Percentiles rank a stretch among this genome's conserved stretches.
These are phyloP conservation scores for Nectonema munidae DNA, from an alignment of 2,888 invertebrate species.

Conservation along the genomic window DNA sequence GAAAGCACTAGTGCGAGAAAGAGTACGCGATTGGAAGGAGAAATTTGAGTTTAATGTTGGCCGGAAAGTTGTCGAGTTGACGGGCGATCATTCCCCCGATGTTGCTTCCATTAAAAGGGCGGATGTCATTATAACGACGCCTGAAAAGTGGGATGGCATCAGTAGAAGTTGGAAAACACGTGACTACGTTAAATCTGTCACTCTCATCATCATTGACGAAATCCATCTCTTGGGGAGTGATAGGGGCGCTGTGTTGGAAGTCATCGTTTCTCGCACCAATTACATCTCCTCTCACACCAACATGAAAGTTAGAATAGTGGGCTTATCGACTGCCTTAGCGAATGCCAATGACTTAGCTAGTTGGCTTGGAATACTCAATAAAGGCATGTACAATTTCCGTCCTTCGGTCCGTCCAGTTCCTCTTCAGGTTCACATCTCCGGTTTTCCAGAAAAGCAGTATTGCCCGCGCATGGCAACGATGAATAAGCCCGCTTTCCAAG, in stretches of 20 bases:
- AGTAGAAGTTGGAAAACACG: slow-evolving; percentile 89
- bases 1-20: slow-evolving; percentile 77
- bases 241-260: slow-evolving; percentile 40
- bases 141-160: slow-evolving; percentile 98
- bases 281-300: slow-evolving; percentile 66
- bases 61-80: slow-evolving; percentile 54
- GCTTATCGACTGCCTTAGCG: slow-evolving; percentile 78
- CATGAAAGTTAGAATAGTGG: slow-evolving; percentile 49
- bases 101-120: slow-evolving; percentile 44
- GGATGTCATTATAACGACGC: slow-evolving; percentile 82
- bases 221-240: slow-evolving; percentile 60
- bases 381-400: slow-evolving; percentile 81
- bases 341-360: slow-evolving; percentile 81
- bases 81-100: slow-evolving; percentile 63
- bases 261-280: slow-evolving; percentile 82
- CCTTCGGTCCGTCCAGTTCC: slow-evolving; percentile 91
- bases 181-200: slow-evolving; percentile 37
- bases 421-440: slow-evolving; percentile 60
- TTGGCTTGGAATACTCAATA: slow-evolving; percentile 55
- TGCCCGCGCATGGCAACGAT: slow-evolving; percentile 96
- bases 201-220: slow-evolving; percentile 49
- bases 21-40: slow-evolving; percentile 69
- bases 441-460: slow-evolving; percentile 86
- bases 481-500: slow-evolving; percentile 89
- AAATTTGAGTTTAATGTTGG: slow-evolving; percentile 38